Conservation (phyloP, 2,113 vertebrate genomes). For the Mastomys coucha region DNA sequence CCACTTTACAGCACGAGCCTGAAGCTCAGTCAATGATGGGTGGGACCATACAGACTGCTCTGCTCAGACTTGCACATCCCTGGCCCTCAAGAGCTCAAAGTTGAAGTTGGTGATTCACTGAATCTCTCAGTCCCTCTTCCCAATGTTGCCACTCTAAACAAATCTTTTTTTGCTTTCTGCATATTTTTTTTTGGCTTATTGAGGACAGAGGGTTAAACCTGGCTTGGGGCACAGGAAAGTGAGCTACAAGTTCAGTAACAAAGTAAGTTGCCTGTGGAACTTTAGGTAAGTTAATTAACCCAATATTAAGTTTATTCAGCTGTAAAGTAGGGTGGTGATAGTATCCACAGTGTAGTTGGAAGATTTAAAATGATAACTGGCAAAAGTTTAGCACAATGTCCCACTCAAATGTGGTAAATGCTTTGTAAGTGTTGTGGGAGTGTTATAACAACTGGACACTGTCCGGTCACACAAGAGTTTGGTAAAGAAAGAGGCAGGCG, state of each 20-base stretch:
- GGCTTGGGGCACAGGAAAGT: not conserved
- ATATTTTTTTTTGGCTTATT: not conserved
- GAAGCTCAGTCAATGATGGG: not conserved
- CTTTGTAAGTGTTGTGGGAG: not conserved
- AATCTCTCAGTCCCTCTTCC: not conserved
- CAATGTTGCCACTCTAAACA: not conserved
- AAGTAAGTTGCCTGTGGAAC: not conserved
- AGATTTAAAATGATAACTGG: not conserved
- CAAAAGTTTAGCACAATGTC: not conserved
- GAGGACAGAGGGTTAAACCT: not conserved
- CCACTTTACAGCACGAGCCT: not conserved
- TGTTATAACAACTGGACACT: not conserved
- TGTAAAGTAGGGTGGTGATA: not conserved
- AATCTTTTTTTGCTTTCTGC: not conserved
- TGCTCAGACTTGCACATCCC: not conserved
- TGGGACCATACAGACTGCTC: not conserved
- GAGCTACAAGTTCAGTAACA: not conserved
- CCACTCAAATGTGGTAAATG: not conserved
- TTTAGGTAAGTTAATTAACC: conserved; percentile 19
- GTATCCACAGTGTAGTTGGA: not conserved
- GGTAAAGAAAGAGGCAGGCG: not conserved
- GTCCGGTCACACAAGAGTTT: not conserved
- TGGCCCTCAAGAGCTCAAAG: not conserved
- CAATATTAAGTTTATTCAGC: conserved; percentile 10
- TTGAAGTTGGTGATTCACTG: not conserved